phyloP scores from a whole-genome alignment of 2,888 invertebrate species.

The Nomada lathburiana region DNA sequence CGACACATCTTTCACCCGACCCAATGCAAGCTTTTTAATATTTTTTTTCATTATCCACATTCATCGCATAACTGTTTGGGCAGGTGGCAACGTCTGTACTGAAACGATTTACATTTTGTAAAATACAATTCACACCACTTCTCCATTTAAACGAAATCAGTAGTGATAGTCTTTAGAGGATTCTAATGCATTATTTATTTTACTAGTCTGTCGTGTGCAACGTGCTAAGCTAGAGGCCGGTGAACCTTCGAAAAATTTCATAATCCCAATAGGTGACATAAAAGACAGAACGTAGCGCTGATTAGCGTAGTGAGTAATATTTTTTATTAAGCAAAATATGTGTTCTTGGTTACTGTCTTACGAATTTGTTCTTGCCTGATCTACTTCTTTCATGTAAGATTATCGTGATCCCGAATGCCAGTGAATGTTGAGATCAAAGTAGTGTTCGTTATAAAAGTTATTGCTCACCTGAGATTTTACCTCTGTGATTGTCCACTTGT shows the following conservation, averaged over 20 bases:
- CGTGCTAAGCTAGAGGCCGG: slow-evolving; percentile 80
- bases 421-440: slow-evolving; percentile 29
- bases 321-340: slow-evolving; percentile 31
- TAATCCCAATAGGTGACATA: slow-evolving; percentile 77
- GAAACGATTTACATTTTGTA: background rate
- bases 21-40: slow-evolving; percentile 29
- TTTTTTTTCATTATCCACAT: slow-evolving; percentile 6
- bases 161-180: background rate
- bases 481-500: slow-evolving; percentile 20
- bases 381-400: slow-evolving; percentile 15
- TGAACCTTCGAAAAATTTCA: slow-evolving; percentile 78
- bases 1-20: background rate
- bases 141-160: background rate
- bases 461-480: too few relatives aligned
- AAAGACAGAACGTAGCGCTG: slow-evolving; percentile 78
- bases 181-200: slow-evolving; percentile 71
- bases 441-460: too few relatives aligned
- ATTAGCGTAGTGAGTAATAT: slow-evolving; percentile 81
- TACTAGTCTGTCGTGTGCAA: slow-evolving; percentile 81
- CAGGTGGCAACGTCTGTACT: slow-evolving; percentile 7
- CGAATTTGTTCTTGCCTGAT: slow-evolving; percentile 21
- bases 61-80: background rate
- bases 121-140: slow-evolving; percentile 4
- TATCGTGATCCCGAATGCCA: slow-evolving; percentile 45
- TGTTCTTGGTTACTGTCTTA: background rate